phyloP scores from a whole-genome alignment of 2,888 invertebrate genomes.

The Apamea anceps region DNA sequence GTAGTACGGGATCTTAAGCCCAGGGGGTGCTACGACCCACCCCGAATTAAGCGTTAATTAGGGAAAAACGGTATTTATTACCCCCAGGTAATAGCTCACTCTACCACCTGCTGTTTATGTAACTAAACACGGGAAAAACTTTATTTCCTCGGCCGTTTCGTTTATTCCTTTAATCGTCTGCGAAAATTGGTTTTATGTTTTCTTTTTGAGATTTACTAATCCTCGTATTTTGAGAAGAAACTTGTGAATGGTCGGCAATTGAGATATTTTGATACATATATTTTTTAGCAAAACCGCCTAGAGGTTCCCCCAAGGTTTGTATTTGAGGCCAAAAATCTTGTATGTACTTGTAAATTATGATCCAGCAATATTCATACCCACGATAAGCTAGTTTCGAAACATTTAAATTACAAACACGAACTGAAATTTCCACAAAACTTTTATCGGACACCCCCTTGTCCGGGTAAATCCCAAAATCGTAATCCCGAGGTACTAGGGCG shows the following conservation, averaged over 20 bases:
- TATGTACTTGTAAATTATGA: constrained; percentile 14
- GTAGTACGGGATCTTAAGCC: constrained; percentile 59
- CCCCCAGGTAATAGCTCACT: constrained; percentile 79
- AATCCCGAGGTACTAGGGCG: constrained; percentile 87
- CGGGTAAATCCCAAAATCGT: constrained; percentile 82
- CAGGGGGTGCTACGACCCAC: constrained; percentile 63
- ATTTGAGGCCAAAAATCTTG: not conserved
- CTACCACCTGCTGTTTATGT: constrained; percentile 78
- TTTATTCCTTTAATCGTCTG: constrained; percentile 52
- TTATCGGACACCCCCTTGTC: constrained; percentile 79
- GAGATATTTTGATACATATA: not conserved
- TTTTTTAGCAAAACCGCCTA: not conserved
- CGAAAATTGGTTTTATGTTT: constrained; percentile 57
- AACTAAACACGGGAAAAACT: constrained; percentile 68
- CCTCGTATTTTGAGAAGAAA: not conserved
- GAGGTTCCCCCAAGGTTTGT: not conserved
- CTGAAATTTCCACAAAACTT: constrained; percentile 80
- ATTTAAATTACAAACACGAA: constrained; percentile 83
- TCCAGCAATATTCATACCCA: constrained; percentile 31
- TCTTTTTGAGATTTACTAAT: constrained; percentile 23
- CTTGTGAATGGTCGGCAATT: not conserved
- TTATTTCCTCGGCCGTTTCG: constrained; percentile 58
- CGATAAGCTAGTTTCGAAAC: constrained; percentile 70
- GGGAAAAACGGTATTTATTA: constrained; percentile 89
- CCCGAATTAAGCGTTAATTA: constrained; percentile 88